phyloP scores from a whole-genome alignment of 2,888 invertebrate species.

The Perithous albicinctus region DNA sequence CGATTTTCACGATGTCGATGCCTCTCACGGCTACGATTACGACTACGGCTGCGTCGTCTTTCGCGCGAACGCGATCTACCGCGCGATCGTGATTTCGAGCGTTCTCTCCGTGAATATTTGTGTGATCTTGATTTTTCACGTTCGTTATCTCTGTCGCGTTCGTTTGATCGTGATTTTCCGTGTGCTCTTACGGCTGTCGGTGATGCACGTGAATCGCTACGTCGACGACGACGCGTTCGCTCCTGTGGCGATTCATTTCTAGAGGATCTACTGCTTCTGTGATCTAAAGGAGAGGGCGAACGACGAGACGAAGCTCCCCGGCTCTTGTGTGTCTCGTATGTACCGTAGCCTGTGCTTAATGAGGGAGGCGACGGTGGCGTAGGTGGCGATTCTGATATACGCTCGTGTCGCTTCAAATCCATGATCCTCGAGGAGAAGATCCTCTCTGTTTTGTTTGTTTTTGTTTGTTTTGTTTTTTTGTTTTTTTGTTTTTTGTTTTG shows the following conservation, averaged over 20 bases:
- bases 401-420: conserved; percentile 86
- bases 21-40: conserved; percentile 66
- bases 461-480: conserved; percentile 19
- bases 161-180: conserved; percentile 62
- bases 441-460: conserved; percentile 22
- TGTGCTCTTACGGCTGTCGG: conserved; percentile 73
- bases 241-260: conserved; percentile 79
- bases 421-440: conserved; percentile 83
- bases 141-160: conserved; percentile 62
- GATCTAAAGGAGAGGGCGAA: conserved; percentile 75
- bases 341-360: conserved; percentile 77
- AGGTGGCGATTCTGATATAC: conserved; percentile 80
- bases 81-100: conserved; percentile 69
- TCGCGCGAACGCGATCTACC: conserved; percentile 79
- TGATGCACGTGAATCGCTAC: conserved; percentile 76
- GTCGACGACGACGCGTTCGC: conserved; percentile 78
- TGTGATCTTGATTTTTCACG: conserved; percentile 69
- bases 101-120: conserved; percentile 53
- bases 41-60: conserved; percentile 77
- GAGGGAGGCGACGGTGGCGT: conserved; percentile 81
- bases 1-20: conserved; percentile 77
- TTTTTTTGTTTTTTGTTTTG: conserved; percentile 21
- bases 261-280: conserved; percentile 74
- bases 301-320: conserved; percentile 74
- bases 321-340: conserved; percentile 78